Evolutionary conservation across 2,797 vertebrate genomes (phyloP), one percentile per base, ranked within the genome.

Genomic region (Leptatherina wallacei): DNA sequence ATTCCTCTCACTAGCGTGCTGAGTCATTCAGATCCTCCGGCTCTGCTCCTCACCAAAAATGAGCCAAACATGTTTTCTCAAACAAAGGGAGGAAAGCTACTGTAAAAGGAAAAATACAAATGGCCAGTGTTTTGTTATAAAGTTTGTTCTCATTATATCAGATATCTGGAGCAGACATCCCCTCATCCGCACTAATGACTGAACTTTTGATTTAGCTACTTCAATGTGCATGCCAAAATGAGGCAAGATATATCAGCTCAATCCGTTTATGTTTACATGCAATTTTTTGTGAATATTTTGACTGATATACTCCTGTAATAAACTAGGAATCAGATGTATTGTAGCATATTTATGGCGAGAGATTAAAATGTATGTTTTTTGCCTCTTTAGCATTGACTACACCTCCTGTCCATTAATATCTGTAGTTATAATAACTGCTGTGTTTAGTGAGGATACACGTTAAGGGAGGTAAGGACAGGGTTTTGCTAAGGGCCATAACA

Each of bases 11-110:
- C 51, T 33, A 61, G n/a, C 47, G 65, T 20, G 9, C 27, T 62
- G 24, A 64, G 70, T 82, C 76, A 75, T 66, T 76, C 71, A 82
- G 65, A 81, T 76, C 80, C 71, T 54, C 4, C 14, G 36, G 59
- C 57, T 2, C 2, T 52, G 47, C n/a, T 71, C 67, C 73, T 71
- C 58, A 72, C 71, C 68, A 69, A 35, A 44, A 70, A 65, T 77
- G 54, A 49, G 44, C 22, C 1, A 4, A 11, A 42, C 7, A 10
- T 68, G 40, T 63, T 73, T 77, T 35, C 44, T 66, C 36, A 55
- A 64, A 80, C 64, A 62, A 9, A 72, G 29, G 36, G 56, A 61
- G 70, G 71, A 30, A 29, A 55, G 52, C 14, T 8, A 8, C 14
- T 55, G 52, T 30, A 29, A 55, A 14, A 55, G 27, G 10, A 30